phyloP scores from a whole-genome alignment of 2,888 invertebrate genomes.

The Harmothoe impar region DNA sequence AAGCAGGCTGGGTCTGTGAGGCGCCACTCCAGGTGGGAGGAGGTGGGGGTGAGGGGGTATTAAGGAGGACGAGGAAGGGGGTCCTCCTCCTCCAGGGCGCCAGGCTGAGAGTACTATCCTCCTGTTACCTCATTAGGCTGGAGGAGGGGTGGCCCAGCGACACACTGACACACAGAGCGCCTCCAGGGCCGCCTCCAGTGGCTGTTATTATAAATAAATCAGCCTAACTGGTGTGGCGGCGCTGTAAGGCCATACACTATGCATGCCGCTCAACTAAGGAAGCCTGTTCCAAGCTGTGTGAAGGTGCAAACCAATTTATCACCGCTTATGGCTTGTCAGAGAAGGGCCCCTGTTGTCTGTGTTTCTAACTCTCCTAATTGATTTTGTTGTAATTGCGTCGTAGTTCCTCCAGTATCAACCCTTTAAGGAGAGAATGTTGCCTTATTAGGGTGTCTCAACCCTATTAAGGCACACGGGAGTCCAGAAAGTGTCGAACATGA shows the following conservation, averaged over 20 bases:
- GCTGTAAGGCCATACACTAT: slow-evolving; percentile 18
- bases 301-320: slow-evolving; percentile 16
- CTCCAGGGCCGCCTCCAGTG: slow-evolving; percentile 17
- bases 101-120: not conserved
- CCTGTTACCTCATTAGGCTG: not conserved
- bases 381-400: too few relatives aligned
- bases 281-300: not conserved
- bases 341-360: not conserved
- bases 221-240: not conserved
- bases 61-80: not conserved
- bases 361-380: too few relatives aligned
- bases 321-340: not conserved
- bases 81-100: not conserved
- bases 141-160: not conserved
- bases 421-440: too few relatives aligned
- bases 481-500: too few relatives aligned
- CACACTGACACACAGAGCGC: not conserved
- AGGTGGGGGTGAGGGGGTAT: not conserved
- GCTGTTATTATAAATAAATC: slow-evolving; percentile 6
- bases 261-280: slow-evolving; percentile 5
- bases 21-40: not conserved
- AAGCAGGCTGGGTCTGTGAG: not conserved
- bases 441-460: too few relatives aligned
- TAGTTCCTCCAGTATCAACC: too few relatives aligned
- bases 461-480: too few relatives aligned